phyloP scores from a whole-genome alignment of 2,113 vertebrate genomes.

The Nycticryphes semicollaris region DNA sequence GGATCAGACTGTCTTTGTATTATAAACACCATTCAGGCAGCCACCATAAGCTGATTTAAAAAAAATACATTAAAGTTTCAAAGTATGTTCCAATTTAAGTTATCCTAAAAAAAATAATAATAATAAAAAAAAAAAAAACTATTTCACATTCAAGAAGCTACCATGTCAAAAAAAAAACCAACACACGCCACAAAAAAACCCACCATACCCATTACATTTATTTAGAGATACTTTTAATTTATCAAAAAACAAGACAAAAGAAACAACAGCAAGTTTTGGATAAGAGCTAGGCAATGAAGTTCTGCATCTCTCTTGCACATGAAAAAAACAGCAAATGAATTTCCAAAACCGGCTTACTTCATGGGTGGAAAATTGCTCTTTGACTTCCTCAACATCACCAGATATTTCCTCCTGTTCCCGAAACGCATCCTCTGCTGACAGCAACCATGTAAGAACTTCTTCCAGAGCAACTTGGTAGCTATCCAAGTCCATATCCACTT shows the following conservation, averaged over 20 bases:
- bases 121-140: background rate
- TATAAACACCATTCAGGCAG: background rate
- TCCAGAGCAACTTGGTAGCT: constrained; percentile 92
- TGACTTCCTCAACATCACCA: constrained; percentile 94
- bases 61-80: background rate
- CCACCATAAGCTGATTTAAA: background rate
- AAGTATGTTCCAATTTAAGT: background rate
- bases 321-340: background rate
- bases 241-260: background rate
- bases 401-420: constrained; percentile 92
- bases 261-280: background rate
- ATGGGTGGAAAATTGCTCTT: constrained; percentile 95
- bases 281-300: background rate
- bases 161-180: background rate
- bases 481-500: constrained; percentile 83
- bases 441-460: constrained; percentile 96
- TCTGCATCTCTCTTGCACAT: background rate
- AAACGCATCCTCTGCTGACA: constrained; percentile 90
- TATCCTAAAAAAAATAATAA: background rate
- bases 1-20: background rate
- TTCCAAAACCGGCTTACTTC: constrained; percentile 78
- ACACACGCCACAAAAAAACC: background rate
- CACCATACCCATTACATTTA: background rate
- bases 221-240: background rate
- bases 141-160: background rate